Evolutionary conservation across 2,797 vertebrate species (phyloP), one percentile per base, ranked within the genome.

Genomic region (Sus cebifrons): DNA sequence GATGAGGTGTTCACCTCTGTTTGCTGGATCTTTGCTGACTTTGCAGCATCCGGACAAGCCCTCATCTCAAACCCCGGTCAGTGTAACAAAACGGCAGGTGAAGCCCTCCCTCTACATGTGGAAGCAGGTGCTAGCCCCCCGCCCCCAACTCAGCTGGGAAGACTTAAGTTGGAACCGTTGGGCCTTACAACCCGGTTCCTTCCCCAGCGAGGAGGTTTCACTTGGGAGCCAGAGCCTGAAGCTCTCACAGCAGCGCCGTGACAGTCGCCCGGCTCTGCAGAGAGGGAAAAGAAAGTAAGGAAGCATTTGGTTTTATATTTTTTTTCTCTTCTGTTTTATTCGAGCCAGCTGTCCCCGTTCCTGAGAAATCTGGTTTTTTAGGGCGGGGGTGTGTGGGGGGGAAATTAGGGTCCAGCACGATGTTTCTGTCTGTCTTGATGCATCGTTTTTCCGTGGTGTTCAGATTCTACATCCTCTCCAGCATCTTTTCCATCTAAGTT

Each of bases 161-260:
- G 89, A 27, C 93, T 0, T 2, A 96, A 94, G 52, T 65, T 70
- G 81, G 54, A 56, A 12, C 14, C 54, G 15, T 4, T 56, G 54
- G 54, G 54, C 54, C 54, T 49, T 6, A 17, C 54, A 56, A 17
- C 70, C 86, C 73, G 0, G 0, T 7, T 64, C 90, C 92, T 21
- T 1, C 0, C 70, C 8, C 44, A 49, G 44, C 44, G 44, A 49
- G 44, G 44, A 91, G 74, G 94, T 70, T 86, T 86, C 89, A 1
- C 29, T 25, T 70, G 81, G 91, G 32, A 74, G 21, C 86, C 78
- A 40, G 74, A 65, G 2, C 11, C 86, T 89, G 58, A 94, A 94
- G 95, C 73, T 40, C 85, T 95, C 82, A 87, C 78, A 95, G 97
- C 94, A 74, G 68, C 23, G 1, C 81, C 5, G 25, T 18, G 3